These are phyloP conservation scores for Scatophagus argus DNA, from an alignment of 2,113 vertebrate species.

Conservation along the genomic window DNA sequence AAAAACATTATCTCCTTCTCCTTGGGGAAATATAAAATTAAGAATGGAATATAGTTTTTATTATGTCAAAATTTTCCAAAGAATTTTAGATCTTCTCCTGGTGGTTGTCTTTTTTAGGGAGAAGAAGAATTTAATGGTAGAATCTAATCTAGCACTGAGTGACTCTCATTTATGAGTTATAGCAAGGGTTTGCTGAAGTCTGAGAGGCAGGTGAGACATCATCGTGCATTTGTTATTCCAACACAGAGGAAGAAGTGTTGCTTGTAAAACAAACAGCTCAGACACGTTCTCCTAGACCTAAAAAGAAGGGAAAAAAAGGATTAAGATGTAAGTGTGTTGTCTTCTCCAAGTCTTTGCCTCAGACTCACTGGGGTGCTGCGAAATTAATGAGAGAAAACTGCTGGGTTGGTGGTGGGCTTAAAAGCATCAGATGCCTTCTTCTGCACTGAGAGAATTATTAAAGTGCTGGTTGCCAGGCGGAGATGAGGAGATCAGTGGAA, in stretches of 20 bases:
- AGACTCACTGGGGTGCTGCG: constrained; percentile 57
- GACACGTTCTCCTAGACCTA: constrained; percentile 13
- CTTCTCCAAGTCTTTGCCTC: constrained; percentile 42
- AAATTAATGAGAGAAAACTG: constrained; percentile 78
- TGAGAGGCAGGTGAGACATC: neutral
- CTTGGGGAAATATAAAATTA: constrained; percentile 13
- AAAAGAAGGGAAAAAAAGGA: constrained; percentile 9
- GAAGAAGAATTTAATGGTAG: constrained; percentile 25
- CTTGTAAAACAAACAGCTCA: constrained; percentile 45
- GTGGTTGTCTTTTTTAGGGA: constrained; percentile 6
- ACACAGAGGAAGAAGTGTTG: constrained; percentile 4
- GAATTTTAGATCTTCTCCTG: constrained; percentile 4
- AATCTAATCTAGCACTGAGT: constrained; percentile 19
- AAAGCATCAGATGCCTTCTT: constrained; percentile 62
- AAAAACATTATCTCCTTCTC: constrained; percentile 23
- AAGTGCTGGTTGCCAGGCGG: constrained; percentile 65
- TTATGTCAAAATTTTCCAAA: neutral
- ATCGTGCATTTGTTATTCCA: constrained; percentile 13
- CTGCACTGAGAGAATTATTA: constrained; percentile 74
- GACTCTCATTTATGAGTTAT: constrained; percentile 20
- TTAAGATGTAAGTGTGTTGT: constrained; percentile 47
- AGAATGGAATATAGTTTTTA: neutral
- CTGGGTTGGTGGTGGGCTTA: constrained; percentile 54
- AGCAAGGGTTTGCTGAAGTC: neutral
- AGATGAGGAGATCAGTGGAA: constrained; percentile 63